Conservation (phyloP, 2,888 invertebrate genomes). For the Rhopalosiphum nymphaeae region DNA sequence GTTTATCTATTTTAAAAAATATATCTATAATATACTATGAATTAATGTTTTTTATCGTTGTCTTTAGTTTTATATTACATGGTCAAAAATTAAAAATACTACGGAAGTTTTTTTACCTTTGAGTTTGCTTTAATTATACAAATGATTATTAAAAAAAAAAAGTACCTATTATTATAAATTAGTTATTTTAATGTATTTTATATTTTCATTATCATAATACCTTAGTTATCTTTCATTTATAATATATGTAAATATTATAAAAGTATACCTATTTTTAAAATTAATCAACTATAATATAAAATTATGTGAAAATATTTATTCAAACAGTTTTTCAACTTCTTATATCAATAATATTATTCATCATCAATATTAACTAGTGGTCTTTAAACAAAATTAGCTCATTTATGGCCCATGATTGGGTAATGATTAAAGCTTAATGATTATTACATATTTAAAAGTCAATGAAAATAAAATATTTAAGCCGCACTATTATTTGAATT, state of each 20-base stretch:
- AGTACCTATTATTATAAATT: not conserved
- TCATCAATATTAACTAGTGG: not conserved
- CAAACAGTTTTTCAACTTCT: not conserved
- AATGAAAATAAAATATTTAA: not conserved
- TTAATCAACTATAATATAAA: not conserved
- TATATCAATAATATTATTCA: not conserved
- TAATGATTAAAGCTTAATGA: not conserved
- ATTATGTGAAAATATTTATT: not conserved
- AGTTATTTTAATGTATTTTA: not conserved
- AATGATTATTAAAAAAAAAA: not conserved
- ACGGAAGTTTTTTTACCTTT: not conserved
- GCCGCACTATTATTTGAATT: not conserved
- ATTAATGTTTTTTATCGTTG: not conserved
- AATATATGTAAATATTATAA: not conserved
- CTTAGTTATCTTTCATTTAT: not conserved
- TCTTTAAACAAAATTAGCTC: not conserved
- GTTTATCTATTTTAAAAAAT: too few species aligned
- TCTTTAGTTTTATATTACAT: not conserved
- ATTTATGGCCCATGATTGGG: not conserved
- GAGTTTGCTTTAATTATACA: not conserved
- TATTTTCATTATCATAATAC: not conserved
- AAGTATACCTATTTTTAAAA: not conserved
- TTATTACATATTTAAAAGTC: not conserved
- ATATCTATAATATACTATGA: not conserved
- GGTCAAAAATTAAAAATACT: not conserved